phyloP scores from a whole-genome alignment of 1,140 invertebrate species.

The Diorhabda sublineata region DNA sequence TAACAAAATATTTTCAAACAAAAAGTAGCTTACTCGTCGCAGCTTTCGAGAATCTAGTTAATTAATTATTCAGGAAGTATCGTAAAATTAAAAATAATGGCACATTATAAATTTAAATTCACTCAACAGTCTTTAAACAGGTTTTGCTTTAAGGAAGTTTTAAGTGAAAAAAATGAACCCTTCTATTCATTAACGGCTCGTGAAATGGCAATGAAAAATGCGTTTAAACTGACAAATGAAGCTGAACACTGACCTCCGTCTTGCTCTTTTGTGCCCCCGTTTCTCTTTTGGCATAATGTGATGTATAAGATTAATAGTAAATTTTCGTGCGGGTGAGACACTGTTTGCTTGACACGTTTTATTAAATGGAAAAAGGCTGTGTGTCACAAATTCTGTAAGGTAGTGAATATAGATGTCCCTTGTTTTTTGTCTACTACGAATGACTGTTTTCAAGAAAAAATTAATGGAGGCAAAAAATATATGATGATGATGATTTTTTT shows the following conservation, averaged over 20 bases:
- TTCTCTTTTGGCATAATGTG: conserved; percentile 2
- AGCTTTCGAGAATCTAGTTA: not conserved
- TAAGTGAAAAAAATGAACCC: conserved; percentile 2
- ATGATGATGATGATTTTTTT: too few species aligned
- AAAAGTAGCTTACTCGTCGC: not conserved
- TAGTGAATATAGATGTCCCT: not conserved
- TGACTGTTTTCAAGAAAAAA: not conserved
- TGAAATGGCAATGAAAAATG: not conserved
- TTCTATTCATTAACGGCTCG: not conserved
- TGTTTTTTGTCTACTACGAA: not conserved
- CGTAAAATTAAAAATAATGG: not conserved
- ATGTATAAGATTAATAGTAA: conserved; percentile 3
- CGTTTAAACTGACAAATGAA: conserved; percentile 1
- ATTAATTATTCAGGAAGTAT: not conserved
- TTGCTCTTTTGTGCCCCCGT: not conserved
- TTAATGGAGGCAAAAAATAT: not conserved
- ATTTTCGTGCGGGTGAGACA: conserved; percentile 1
- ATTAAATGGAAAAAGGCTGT: conserved; percentile 2
- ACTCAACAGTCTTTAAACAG: not conserved
- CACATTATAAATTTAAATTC: conserved; percentile 3
- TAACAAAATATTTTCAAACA: too few species aligned
- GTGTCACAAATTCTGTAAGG: conserved; percentile 1
- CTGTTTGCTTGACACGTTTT: conserved; percentile 2
- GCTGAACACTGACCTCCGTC: conserved; percentile 1
- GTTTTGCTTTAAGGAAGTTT: not conserved